Base-by-base conservation (phyloP, 2,113 vertebrate genomes). In the Pithys albifrons region DNA sequence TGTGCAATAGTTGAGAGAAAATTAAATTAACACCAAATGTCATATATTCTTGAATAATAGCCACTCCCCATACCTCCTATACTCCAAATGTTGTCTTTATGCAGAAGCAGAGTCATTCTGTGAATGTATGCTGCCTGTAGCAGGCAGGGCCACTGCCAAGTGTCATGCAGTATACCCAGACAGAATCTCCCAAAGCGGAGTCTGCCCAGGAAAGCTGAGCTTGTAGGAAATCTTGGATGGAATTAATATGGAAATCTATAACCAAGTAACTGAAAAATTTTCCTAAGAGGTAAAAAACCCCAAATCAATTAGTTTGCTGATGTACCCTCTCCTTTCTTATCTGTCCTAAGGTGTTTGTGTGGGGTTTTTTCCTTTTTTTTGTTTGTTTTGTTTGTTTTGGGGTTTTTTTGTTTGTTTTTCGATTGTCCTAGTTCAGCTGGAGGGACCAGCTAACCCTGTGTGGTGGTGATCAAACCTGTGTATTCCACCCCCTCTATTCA, bases 1-100 rank as follows among this genome's bases (percentile, higher is more conserved):
- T 71, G 9, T 52, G 28, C 31, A 65, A n/a, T 16, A 79, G 14
- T n/a, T 82, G 45, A 89, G 16, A 85, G 33, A 79, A 96, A 89
- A 82, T 58, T 46, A 73, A 87, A 81, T 61, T 37, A 77, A 51
- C 16, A 84, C 29, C 10, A 64, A 81, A 67, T 80, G 23, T 35
- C 5, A 1, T 39, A 23, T 46, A 62, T 39, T 11, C 19, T 91
- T 81, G n/a, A 84, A 84, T 46, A 89, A 84, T 19, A 23, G 18
- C 31, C 19, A 71, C 67, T 95, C 3, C 5, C 7, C 1, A 1
- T 25, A 66, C 14, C 41, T 62, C 12, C 14, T 29, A 41, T 39
- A 81, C 12, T 35, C 28, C n/a, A 55, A 23, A 77, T 9, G 17
- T 43, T 58, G 10, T 12, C 23, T 6, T 78, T 46, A 75, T 74